Evolutionary conservation across 2,797 vertebrate species (phyloP).

Genomic region (Chloroceryle amazona): DNA sequence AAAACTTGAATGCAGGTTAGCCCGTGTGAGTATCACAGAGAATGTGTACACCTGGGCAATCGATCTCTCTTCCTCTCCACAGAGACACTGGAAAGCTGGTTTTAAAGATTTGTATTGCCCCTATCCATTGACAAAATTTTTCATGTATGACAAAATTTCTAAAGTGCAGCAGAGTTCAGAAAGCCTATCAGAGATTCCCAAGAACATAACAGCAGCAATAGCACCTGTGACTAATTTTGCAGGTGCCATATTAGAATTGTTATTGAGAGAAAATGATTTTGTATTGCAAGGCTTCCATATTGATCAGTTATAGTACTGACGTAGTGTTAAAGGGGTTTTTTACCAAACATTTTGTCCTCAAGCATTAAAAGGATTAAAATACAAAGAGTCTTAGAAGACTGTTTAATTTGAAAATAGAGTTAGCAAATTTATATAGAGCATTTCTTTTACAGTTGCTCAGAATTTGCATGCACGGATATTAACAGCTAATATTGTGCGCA

Average conservation of each 20-base stretch:
- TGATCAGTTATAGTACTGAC: not conserved
- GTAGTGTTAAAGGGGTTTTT: conserved; percentile 35
- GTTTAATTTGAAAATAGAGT: conserved; percentile 38
- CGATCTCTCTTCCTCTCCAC: not conserved
- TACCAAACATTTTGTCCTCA: not conserved
- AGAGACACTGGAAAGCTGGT: not conserved
- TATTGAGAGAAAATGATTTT: conserved; percentile 46
- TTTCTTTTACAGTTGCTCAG: conserved; percentile 9
- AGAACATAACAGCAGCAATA: conserved; percentile 57
- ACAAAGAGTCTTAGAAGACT: conserved; percentile 21
- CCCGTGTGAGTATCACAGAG: conserved; percentile 22
- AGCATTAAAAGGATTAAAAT: not conserved
- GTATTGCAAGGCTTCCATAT: conserved; percentile 63
- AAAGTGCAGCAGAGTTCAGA: conserved; percentile 78
- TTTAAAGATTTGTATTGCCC: conserved; percentile 20
- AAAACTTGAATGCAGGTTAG: not conserved
- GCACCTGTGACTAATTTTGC: not conserved
- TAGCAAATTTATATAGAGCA: not conserved
- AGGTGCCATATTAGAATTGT: conserved; percentile 30
- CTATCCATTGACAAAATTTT: conserved; percentile 43
- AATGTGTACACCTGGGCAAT: not conserved
- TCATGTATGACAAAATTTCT: conserved; percentile 43
- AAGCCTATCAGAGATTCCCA: conserved; percentile 66
- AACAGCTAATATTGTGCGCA: not conserved
- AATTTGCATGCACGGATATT: not conserved